These are phyloP conservation scores for Ovis aries DNA, from an alignment of 2,113 vertebrate genomes.

Conservation along the genomic window ARS-UI_Ramb_v3.0 NC_056060.1:64685001-64685500, in stretches of 20 bases:
- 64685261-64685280: background rate
- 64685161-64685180: background rate
- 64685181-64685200: background rate
- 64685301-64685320: background rate
- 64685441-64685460: background rate
- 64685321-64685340: background rate
- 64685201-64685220: background rate
- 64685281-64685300: background rate
- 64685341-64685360: background rate
- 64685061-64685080: background rate
- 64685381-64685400: background rate
- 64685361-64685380: background rate
- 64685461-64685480: background rate
- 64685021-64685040: background rate
- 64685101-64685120: background rate
- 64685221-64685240: background rate
- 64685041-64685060: background rate
- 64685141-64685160: background rate
- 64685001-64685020: background rate
- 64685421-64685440: background rate
- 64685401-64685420: background rate
- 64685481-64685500: background rate
- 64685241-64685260: constrained; percentile 25
- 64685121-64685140: background rate
- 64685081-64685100: background rate